Base-by-base conservation (phyloP, 2,888 invertebrate species). In the Caenorhabditis wallacei region DNA sequence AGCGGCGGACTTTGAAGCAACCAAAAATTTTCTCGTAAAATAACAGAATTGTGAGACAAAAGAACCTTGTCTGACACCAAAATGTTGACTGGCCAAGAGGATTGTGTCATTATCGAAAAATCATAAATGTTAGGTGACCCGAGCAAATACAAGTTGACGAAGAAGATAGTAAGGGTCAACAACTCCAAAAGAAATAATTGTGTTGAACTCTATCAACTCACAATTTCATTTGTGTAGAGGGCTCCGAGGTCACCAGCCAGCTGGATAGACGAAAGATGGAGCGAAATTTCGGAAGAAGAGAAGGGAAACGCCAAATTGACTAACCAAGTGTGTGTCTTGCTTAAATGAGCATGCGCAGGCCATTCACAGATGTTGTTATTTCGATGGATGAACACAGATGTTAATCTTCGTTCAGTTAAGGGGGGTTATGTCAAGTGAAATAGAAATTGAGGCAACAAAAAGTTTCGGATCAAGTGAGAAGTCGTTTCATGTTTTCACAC, bases 351-450 rank as follows among this genome's bases (percentile, higher is more conserved):
- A 76, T 69, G 69, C 43, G 53, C 59, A 40, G 22, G 53, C 37
- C 66, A 56, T 70, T 69, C 78, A 78, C 78, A 78, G 78, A 78
- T 78, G 78, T 70, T 78, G 69, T 70, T 78, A 76, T 78, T 78
- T 30, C 37, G 46, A 57, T 24, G 40, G 26, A 22, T 40, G 46
- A 69, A 69, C 78, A 78, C 78, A 78, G 54, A 64, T 56, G 56
- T 64, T 64, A 74, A 74, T 74, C 74, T 64, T 64, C 43, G 54
- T 64, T 30, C 30, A 40, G 40, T 37, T 51, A 24, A 51, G 22
- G 24, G 22, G n/a, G n/a, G n/a, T n/a, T 20, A 16, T 35, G 57
- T 30, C 35, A 40, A 18, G 56, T 22, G 22, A 40, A 37, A 48
- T 13, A 48, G 54, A 40, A n/a, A 64, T 22, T 0, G n/a, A 22